phyloP scores from a whole-genome alignment of 2,888 invertebrate species.

The Hermaeophaga mercurialis region DNA sequence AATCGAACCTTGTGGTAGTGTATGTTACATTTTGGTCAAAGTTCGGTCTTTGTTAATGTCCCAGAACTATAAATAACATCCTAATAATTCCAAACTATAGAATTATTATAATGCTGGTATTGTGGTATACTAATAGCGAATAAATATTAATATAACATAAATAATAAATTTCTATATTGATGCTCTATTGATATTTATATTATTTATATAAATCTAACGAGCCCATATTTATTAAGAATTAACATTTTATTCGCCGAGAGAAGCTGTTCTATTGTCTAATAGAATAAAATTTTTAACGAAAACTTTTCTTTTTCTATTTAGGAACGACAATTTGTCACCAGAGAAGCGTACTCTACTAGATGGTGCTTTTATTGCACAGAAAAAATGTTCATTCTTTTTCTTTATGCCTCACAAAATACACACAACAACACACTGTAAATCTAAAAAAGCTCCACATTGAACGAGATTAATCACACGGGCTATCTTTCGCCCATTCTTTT shows the following conservation, averaged over 20 bases:
- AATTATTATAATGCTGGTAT: too few species aligned
- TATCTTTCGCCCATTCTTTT: constrained; percentile 21
- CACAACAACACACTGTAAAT: constrained; percentile 24
- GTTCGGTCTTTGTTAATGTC: too few species aligned
- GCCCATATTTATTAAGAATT: background rate
- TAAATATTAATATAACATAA: too few species aligned
- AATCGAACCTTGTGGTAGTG: too few species aligned
- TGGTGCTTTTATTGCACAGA: constrained; percentile 17
- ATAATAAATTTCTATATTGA: too few species aligned
- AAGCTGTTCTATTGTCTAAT: constrained; percentile 14
- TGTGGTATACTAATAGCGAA: too few species aligned
- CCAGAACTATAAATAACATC: too few species aligned
- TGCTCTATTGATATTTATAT: too few species aligned
- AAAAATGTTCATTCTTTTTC: constrained; percentile 22
- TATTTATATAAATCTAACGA: background rate
- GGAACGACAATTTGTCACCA: constrained; percentile 21
- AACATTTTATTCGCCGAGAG: constrained; percentile 5
- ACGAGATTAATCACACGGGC: constrained; percentile 22
- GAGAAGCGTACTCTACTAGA: constrained; percentile 22
- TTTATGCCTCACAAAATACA: constrained; percentile 15
- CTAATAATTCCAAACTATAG: too few species aligned
- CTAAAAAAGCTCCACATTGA: constrained; percentile 17
- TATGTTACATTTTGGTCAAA: too few species aligned
- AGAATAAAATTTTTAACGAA: constrained; percentile 16
- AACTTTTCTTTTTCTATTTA: constrained; percentile 21